A percentile compares a stretch with the other conserved stretches of the same genome.
phyloP scores from a whole-genome alignment of 2,113 vertebrate species.

The Crotalus horridus region DNA sequence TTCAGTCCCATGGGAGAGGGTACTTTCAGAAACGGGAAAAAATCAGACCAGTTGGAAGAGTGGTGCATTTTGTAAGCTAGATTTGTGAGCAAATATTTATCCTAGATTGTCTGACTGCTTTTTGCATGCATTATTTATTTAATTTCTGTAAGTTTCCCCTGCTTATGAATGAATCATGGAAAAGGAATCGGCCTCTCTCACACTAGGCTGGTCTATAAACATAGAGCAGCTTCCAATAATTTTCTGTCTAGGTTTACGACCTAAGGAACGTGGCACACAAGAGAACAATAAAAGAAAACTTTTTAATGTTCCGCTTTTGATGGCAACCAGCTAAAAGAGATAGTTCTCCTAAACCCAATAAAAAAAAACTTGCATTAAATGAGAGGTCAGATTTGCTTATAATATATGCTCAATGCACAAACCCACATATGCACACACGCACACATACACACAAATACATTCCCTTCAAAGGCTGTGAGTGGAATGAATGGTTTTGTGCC shows the following conservation, averaged over 20 bases:
- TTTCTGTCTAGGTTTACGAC: background rate
- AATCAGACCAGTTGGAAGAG: background rate
- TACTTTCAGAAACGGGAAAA: background rate
- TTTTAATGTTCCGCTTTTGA: background rate
- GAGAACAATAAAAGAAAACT: background rate
- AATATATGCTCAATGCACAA: background rate
- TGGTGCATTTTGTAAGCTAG: background rate
- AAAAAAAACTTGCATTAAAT: background rate
- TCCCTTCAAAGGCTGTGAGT: background rate
- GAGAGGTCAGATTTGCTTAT: background rate
- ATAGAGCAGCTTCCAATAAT: background rate
- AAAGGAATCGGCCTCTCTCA: background rate
- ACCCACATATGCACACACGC: background rate
- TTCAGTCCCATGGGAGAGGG: background rate
- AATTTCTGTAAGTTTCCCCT: background rate
- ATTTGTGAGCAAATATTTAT: background rate
- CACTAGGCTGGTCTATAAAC: background rate
- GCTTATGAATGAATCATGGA: background rate
- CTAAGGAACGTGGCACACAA: background rate
- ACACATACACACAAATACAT: background rate
- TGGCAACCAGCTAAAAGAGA: background rate
- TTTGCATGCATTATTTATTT: background rate
- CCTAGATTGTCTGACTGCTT: background rate
- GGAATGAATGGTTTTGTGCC: background rate
- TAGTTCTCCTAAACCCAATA: background rate